Evolutionary conservation across 2,888 invertebrate genomes (phyloP), one percentile per base, ranked within the genome.

Genomic region (Timema podura): DNA sequence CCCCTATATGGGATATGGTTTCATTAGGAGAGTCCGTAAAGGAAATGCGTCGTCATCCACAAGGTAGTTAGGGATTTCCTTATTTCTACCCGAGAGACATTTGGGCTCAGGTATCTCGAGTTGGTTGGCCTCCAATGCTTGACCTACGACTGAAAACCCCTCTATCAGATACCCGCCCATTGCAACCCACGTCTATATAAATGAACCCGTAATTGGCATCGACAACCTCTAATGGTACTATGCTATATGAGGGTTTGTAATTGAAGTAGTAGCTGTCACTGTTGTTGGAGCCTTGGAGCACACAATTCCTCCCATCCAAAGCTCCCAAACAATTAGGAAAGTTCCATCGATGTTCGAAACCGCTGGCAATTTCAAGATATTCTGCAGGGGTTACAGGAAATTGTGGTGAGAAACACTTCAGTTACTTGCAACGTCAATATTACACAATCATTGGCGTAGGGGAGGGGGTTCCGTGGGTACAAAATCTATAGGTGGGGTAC

Each of bases 181-280:
- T 57, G 13, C 57, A 57, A 9, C 57, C 57, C 13, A n/a, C 57
- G 15, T 57, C 57, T 11, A 57, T 57, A 30, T 57, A 57, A 30
- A n/a, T 57, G 57, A 57, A 57, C 15, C 13, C n/a, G 57, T 57
- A 57, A 8, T 57, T 57, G 57, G 5, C 9, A 57, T 57, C 57
- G 6, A 57, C 57, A 11, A 13, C 57, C 9, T 13, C 57, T 8
- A 57, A 11, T 7, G 16, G n/a, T 13, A 54, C 54, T 15, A 54
- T 5, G 2, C 54, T 54, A 13, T 54, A 16, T 54, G 54, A 15
- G n/a, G n/a, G n/a, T n/a, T n/a, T n/a, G n/a, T n/a, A n/a, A n/a
- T n/a, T n/a, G n/a, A n/a, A n/a, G n/a, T n/a, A n/a, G n/a, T n/a
- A n/a, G n/a, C n/a, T n/a, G n/a, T n/a, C n/a, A n/a, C n/a, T n/a